Percentiles rank a stretch among this genome's conserved stretches.
Conservation (phyloP, 35 echinoderm and acorn worm species). For the Acanthaster planci region DNA sequence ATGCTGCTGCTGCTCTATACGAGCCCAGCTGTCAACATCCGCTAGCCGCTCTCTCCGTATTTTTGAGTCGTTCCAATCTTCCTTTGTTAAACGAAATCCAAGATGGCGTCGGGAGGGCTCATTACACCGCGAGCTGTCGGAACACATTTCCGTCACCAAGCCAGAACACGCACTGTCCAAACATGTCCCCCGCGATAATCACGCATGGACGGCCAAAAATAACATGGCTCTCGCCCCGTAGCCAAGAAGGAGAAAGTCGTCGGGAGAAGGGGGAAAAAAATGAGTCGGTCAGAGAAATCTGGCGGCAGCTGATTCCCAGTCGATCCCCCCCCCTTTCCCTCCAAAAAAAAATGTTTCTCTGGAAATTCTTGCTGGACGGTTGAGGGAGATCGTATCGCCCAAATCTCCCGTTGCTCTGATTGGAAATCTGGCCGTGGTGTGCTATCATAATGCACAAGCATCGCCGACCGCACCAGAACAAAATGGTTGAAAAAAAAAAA, state of each 20-base stretch:
- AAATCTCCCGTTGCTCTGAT: neutral
- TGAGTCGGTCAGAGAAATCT: neutral
- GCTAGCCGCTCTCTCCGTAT: too few species aligned
- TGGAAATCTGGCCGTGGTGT: neutral
- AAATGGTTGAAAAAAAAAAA: neutral
- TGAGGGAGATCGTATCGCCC: constrained; percentile 4
- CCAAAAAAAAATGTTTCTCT: neutral
- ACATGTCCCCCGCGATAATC: constrained; percentile 10
- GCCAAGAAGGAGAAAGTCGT: neutral
- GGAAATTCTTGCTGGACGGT: neutral
- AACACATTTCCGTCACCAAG: neutral
- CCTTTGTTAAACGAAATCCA: neutral
- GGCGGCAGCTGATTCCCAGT: too few species aligned
- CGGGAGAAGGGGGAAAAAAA: neutral
- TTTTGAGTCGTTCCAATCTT: too few species aligned
- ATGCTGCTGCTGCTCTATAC: too few species aligned
- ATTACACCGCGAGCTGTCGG: constrained; percentile 11
- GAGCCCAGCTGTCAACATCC: too few species aligned
- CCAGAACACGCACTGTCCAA: constrained; percentile 20
- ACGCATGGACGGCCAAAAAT: constrained; percentile 10
- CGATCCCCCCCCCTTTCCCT: too few species aligned
- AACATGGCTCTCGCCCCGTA: neutral
- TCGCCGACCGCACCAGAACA: neutral
- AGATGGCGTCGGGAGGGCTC: constrained; percentile 8
- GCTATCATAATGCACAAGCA: neutral